Evolutionary conservation across 92 coral and sea anemone species (phyloP), one percentile per base, ranked within the genome.

Genomic region (Montipora capitata): DNA sequence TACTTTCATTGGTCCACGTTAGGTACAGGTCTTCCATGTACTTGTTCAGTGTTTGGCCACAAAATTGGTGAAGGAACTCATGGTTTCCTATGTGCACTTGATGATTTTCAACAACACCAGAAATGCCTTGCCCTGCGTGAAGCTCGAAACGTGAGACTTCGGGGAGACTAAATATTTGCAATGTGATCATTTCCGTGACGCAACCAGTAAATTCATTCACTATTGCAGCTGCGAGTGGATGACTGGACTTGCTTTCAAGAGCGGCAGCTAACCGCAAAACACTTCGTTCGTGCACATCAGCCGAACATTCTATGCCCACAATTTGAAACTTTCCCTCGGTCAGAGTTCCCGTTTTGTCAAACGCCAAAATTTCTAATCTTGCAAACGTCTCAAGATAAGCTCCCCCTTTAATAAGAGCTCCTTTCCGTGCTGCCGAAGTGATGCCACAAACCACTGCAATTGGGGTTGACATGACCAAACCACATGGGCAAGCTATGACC

Each of bases 401-500:
- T 17, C 98, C 99, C 61, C 98, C 97, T 91, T 97, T 97, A 40
- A 97, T 85, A 17, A 97, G 72, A 5, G 99, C 96, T 11, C 99
- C 99, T 67, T 92, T 94, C 11, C 98, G 95, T 52, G 99, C 98
- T 58, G 98, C 98, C 45, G 97, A 93, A 82, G 95, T 95, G 76
- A 97, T 97, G 35, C 97, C 94, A 84, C 98, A 93, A 7, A 97
- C 96, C 54, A 97, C 94, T 66, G 96, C 99, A 84, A 94, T 45
- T 3, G 51, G 51, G 51, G 51, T 45, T 5, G 51, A 45, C 51
- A 45, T 45, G 9, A 97, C 96, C 13, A 97, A 87, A 10, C 98
- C 99, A 81, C 99, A 97, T 84, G 99, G 99, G 80, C 99, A 97
- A 5, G 99, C 98, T 51, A 93, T 93, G 82, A 97, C 99, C 51